Percentiles rank a stretch among this genome's conserved stretches.
These are phyloP conservation scores for Eurystomus glaucurus DNA, from an alignment of 2,797 vertebrate species.

Conservation along the genomic window DNA sequence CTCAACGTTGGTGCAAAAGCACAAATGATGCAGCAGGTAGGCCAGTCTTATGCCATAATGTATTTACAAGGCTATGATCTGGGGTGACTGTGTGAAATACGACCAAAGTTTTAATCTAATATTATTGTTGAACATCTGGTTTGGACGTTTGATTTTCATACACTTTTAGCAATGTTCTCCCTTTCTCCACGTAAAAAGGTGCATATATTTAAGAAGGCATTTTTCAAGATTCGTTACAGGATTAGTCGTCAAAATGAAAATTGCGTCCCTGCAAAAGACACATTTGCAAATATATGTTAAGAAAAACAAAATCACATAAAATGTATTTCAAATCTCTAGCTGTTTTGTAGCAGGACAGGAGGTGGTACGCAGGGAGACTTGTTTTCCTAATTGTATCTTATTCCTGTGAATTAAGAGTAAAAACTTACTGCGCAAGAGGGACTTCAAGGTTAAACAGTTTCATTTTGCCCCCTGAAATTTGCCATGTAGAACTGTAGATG, in stretches of 20 bases:
- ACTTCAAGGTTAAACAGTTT: not conserved
- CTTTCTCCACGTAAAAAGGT: not conserved
- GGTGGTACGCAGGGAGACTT: not conserved
- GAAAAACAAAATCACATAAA: not conserved
- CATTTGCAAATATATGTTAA: not conserved
- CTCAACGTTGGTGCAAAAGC: not conserved
- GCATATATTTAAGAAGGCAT: not conserved
- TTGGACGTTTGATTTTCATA: not conserved
- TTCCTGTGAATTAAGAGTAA: not conserved
- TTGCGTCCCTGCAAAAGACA: rapidly evolving
- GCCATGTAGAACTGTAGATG: not conserved
- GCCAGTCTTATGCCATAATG: not conserved
- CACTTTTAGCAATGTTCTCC: not conserved
- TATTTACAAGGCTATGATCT: not conserved
- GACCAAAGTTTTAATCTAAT: not conserved
- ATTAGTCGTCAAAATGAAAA: not conserved
- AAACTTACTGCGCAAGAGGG: not conserved
- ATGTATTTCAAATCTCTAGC: not conserved
- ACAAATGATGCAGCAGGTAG: not conserved
- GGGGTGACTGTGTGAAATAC: not conserved
- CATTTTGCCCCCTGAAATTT: not conserved
- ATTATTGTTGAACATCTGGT: not conserved
- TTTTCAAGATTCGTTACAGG: not conserved
- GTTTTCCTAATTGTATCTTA: not conserved
- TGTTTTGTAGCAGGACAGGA: not conserved